Percentiles rank a stretch among this genome's conserved stretches.
Evolutionary conservation across 2,888 invertebrate genomes (phyloP).

Genomic region (Oscheius sp.): DNA sequence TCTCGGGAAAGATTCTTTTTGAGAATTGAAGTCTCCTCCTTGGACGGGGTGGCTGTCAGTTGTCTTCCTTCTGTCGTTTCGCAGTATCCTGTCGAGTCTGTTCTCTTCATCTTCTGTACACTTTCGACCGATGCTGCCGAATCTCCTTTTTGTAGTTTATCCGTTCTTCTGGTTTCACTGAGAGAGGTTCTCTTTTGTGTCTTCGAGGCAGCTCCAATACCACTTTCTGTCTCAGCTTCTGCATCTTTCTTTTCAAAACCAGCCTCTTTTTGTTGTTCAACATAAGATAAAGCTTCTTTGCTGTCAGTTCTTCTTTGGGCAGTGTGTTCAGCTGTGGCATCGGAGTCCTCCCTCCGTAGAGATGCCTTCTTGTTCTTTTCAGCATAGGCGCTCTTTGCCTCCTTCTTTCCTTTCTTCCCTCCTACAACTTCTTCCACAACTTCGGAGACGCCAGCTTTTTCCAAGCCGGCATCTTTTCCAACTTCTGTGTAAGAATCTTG

Average conservation of each 20-base stretch:
- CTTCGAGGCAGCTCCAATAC: conserved; percentile 33
- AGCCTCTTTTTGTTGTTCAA: not conserved
- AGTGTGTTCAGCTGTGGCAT: not conserved
- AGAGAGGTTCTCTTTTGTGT: conserved; percentile 36
- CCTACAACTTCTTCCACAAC: not conserved
- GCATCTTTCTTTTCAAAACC: conserved; percentile 11
- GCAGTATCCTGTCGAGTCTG: conserved; percentile 2
- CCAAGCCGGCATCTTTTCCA: not conserved
- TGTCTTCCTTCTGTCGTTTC: not conserved
- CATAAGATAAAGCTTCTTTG: not conserved
- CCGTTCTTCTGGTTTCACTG: conserved; percentile 38
- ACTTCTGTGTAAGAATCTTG: not conserved
- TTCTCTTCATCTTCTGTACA: not conserved
- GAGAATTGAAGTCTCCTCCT: not conserved
- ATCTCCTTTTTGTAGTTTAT: conserved; percentile 33
- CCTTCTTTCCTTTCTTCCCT: not conserved
- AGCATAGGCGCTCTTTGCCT: not conserved
- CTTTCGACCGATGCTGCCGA: not conserved
- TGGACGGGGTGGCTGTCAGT: not conserved
- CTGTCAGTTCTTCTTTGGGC: not conserved
- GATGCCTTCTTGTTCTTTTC: conserved; percentile 23
- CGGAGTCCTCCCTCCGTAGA: not conserved
- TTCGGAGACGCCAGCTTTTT: not conserved
- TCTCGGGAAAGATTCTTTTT: not conserved
- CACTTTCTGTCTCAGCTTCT: conserved; percentile 40